Evolutionary conservation across 2,113 vertebrate genomes (phyloP).

Genomic region (Polypterus senegalus): DNA sequence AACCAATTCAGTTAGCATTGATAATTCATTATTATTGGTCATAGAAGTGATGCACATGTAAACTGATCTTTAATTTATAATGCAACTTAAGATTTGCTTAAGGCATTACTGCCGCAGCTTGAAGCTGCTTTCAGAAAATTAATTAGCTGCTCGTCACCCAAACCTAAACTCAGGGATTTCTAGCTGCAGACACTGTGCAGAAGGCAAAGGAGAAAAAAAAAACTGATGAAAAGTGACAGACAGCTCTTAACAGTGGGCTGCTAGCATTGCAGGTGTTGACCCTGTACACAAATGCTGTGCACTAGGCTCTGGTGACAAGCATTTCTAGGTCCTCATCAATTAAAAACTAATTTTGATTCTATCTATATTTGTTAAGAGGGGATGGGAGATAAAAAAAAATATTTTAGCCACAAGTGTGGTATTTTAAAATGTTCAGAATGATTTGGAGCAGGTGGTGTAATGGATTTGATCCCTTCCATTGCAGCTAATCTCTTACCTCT

Average conservation of each 20-base stretch:
- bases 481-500: not conserved
- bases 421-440: not conserved
- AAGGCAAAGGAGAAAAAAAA: constrained; percentile 3
- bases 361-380: not conserved
- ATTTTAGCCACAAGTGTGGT: not conserved
- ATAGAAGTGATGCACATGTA: constrained; percentile 52
- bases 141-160: constrained; percentile 61
- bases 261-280: constrained; percentile 9
- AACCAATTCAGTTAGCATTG: constrained; percentile 47
- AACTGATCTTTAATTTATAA: constrained; percentile 55
- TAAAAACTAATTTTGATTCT: not conserved
- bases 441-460: not conserved
- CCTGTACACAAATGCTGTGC: not conserved
- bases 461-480: not conserved
- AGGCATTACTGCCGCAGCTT: constrained; percentile 48
- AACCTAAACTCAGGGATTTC: constrained; percentile 40
- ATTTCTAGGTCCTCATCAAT: not conserved
- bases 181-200: constrained; percentile 17
- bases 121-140: constrained; percentile 48
- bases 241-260: constrained; percentile 1
- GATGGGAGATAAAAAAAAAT: not conserved
- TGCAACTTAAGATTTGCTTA: constrained; percentile 45
- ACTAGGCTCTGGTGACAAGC: not conserved
- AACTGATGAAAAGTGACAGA: constrained; percentile 16
- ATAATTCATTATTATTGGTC: constrained; percentile 58